Conservation (phyloP, 2,113 vertebrate species). For the Bolborhynchus lineola region DNA sequence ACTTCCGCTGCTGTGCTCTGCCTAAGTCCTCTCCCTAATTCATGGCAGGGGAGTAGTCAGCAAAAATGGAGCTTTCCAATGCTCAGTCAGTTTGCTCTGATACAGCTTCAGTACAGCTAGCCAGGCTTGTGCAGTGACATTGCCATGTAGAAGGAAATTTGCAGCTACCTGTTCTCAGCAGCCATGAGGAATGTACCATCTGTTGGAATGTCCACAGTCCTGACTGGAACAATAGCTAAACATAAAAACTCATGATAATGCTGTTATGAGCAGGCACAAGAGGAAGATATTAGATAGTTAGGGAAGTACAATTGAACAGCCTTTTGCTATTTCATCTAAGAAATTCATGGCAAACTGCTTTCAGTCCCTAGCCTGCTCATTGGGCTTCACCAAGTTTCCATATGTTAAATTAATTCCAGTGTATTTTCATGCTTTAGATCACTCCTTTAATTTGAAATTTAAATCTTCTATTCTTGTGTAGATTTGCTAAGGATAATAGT, state of each 20-base stretch:
- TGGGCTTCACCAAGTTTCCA: neutral
- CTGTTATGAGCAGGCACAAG: neutral
- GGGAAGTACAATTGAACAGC: neutral
- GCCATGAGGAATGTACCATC: neutral
- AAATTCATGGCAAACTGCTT: neutral
- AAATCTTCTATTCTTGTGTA: neutral
- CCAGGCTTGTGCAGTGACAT: neutral
- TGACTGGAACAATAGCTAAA: neutral
- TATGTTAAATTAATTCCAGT: neutral
- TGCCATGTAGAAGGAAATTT: neutral
- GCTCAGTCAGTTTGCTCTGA: neutral
- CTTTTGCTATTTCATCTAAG: neutral
- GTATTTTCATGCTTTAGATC: neutral
- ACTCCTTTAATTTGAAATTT: neutral
- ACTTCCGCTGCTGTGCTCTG: neutral
- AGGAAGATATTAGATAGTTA: neutral
- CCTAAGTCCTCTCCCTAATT: neutral
- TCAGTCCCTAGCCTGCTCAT: neutral
- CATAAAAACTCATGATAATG: neutral
- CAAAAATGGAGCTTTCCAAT: neutral
- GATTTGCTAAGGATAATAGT: neutral
- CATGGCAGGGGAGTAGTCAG: neutral
- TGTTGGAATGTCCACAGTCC: neutral
- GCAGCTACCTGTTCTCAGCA: neutral
- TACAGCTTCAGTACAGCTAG: neutral